Percentiles rank a stretch among this genome's conserved stretches.
Evolutionary conservation across 2,113 vertebrate genomes (phyloP).

Genomic region (Galbula dea): DNA sequence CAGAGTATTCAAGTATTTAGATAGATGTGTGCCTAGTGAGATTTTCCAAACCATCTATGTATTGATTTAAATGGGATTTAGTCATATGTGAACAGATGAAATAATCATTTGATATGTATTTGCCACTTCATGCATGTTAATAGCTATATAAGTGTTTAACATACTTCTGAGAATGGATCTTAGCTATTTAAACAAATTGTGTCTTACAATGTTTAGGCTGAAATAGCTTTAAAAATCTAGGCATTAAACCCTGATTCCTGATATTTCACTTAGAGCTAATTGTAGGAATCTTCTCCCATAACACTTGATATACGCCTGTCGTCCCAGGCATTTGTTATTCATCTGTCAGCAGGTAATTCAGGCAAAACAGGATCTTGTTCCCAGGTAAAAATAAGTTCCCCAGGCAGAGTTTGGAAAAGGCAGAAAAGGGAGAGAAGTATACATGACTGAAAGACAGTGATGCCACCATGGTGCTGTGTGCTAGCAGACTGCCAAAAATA

Average conservation of each 20-base stretch:
- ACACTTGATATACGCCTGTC: neutral
- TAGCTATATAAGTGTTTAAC: constrained; percentile 39
- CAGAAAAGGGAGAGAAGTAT: neutral
- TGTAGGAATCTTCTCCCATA: neutral
- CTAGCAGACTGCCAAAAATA: constrained; percentile 9
- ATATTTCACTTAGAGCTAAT: neutral
- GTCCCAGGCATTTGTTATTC: neutral
- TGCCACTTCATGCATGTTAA: constrained; percentile 42
- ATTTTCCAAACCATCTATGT: constrained; percentile 31
- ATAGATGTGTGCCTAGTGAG: neutral
- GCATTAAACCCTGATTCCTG: constrained; percentile 10
- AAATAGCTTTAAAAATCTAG: constrained; percentile 26
- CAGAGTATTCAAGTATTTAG: neutral
- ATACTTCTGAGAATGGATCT: constrained; percentile 39
- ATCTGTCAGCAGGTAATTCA: neutral
- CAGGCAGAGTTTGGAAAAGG: neutral
- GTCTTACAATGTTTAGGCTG: neutral
- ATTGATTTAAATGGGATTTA: constrained; percentile 28
- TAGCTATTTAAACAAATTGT: constrained; percentile 14
- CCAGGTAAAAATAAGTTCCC: neutral
- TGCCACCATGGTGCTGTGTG: neutral
- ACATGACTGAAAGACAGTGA: neutral
- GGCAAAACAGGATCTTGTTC: neutral
- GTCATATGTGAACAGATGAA: constrained; percentile 51
- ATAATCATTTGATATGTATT: constrained; percentile 42